Base-by-base conservation (phyloP, 2,113 vertebrate genomes). In the Poecilia latipinna region DNA sequence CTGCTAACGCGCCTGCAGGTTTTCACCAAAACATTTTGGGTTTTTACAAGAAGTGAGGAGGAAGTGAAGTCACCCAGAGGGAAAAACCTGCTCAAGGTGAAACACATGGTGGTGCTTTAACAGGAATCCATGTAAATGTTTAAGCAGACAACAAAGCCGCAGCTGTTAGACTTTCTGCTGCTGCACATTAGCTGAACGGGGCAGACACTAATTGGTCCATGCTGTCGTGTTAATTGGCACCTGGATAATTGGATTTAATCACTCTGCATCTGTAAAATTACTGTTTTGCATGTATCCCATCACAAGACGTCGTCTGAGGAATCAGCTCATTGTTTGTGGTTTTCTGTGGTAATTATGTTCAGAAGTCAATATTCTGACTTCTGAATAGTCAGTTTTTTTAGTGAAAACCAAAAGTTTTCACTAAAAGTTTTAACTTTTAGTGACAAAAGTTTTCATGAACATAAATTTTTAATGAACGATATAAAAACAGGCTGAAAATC, bases 201-300 rank as follows among this genome's bases (percentile, higher is more conserved):
- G 61, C 66, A 13, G 19, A 35, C 32, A 37, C 65, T 0, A 15
- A 39, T 33, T 70, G 35, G 65, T 65, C 32, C 3, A 8, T 22
- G 48, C 12, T 66, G 62, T 39, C 68, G 28, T 32, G 66, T 44
- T 54, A 85, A 81, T 72, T 65, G 64, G 12, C 70, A 35, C 48
- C 78, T 75, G 44, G 44, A 65, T 68, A 70, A 80, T 32, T 79
- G 48, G 31, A 64, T 51, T 12, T 65, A 72, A 79, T 79, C 60
- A 61, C 4, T 10, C 22, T 19, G 42, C 70, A 70, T 66, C 77
- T 70, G 54, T 51, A 60, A 60, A 37, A 54, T 48, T 1, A 13
- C 51, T 57, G 26, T 44, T 75, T 75, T 48, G 39, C 64, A 65
- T 65, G n/a, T 31, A 63, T 32, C 15, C 13, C 12, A 32, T 31